A percentile compares a stretch with the other conserved stretches of the same genome.
Evolutionary conservation across 2,888 invertebrate species (phyloP).

Genomic region (Acanthosepion pharaonis): DNA sequence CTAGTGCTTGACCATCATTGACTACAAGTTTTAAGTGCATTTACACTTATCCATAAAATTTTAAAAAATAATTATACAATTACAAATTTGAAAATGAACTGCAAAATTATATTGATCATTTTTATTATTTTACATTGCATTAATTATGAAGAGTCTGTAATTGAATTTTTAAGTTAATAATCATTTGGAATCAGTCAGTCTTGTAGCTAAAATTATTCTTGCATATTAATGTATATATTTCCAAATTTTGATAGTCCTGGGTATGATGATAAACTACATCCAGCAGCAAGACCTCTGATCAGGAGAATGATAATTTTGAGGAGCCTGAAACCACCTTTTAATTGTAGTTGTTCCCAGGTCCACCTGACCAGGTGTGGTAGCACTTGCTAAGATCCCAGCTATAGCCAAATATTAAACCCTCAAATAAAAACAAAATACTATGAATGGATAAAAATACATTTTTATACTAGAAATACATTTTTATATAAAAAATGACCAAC

Average conservation of each 20-base stretch:
- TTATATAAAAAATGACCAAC: no score
- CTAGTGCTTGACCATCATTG: neutral
- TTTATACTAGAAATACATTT: no score
- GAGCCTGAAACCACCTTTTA: no score
- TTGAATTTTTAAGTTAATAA: neutral
- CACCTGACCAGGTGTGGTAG: no score
- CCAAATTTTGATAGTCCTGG: neutral
- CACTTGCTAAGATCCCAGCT: no score
- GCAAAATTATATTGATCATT: neutral
- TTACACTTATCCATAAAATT: neutral
- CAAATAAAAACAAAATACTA: no score
- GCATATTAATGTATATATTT: neutral
- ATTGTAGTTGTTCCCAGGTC: no score
- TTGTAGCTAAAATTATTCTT: neutral
- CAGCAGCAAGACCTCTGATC: no score
- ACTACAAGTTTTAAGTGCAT: neutral
- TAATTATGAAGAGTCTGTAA: neutral
- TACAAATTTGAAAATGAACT: neutral
- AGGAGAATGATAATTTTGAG: no score
- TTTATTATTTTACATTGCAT: neutral
- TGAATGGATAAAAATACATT: no score
- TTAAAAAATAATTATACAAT: neutral
- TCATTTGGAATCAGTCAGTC: neutral
- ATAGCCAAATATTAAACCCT: no score
- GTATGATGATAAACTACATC: no score